A percentile compares a stretch with the other conserved stretches of the same genome.
phyloP scores from a whole-genome alignment of 2,113 vertebrate genomes.

The Carollia perspicillata region DNA sequence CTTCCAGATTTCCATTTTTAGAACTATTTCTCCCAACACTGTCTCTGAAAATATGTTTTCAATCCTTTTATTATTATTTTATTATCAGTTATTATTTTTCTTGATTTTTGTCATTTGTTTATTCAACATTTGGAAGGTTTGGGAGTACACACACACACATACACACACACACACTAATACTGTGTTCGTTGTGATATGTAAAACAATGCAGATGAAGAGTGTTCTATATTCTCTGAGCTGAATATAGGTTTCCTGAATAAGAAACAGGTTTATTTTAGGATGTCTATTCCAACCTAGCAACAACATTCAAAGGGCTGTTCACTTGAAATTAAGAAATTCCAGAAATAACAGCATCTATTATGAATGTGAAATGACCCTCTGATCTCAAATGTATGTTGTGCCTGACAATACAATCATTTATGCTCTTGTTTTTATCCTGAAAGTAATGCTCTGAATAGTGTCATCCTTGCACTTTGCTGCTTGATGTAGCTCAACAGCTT shows the following conservation, averaged over 20 bases:
- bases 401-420: neutral
- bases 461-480: neutral
- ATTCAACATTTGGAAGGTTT: neutral
- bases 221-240: neutral
- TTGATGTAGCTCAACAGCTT: neutral
- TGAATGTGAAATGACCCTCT: conserved; percentile 1
- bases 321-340: neutral
- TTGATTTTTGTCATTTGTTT: neutral
- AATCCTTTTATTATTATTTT: neutral
- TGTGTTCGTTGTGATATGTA: neutral
- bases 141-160: neutral
- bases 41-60: neutral
- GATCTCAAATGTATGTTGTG: neutral
- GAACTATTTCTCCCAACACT: neutral
- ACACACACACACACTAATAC: neutral
- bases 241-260: neutral
- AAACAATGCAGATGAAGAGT: neutral
- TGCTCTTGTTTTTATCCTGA: neutral
- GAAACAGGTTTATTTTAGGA: neutral
- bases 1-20: conserved; percentile 59
- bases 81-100: neutral
- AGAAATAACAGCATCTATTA: neutral
- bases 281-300: neutral
- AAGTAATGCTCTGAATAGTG: conserved; percentile 6
- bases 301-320: neutral